Conservation (phyloP, 2,797 vertebrate genomes). For the Bufotes viridis region DNA sequence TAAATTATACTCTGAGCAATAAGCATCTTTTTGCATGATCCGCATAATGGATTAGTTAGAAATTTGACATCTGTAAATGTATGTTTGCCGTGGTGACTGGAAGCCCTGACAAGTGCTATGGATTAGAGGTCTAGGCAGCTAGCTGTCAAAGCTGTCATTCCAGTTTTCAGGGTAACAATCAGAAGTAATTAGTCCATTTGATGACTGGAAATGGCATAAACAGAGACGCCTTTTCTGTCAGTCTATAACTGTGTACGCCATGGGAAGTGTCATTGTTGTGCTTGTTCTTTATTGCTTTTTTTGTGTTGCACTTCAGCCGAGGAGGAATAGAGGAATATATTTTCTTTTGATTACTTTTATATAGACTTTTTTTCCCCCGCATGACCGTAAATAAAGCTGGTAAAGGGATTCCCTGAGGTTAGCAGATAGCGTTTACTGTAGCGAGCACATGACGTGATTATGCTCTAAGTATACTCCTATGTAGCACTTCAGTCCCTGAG, state of each 20-base stretch:
- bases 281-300: background rate
- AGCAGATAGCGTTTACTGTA: background rate
- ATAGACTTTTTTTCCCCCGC: no score
- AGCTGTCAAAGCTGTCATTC: background rate
- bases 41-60: constrained; percentile 1
- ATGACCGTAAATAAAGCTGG: background rate
- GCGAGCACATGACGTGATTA: no score
- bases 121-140: background rate
- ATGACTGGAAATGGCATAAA: background rate
- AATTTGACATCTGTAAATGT: constrained; percentile 7
- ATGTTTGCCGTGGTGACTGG: background rate
- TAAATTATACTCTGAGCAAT: background rate
- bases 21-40: constrained; percentile 20
- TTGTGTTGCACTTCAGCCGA: background rate
- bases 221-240: background rate
- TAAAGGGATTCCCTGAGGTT: background rate
- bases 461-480: no score
- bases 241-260: background rate
- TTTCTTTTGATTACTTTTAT: background rate
- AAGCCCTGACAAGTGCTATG: background rate
- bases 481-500: no score
- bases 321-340: no score
- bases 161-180: background rate
- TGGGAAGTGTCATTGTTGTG: background rate
- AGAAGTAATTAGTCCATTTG: constrained; percentile 1